Conservation (phyloP, 2,888 invertebrate species). For the Melanargia galathea region DNA sequence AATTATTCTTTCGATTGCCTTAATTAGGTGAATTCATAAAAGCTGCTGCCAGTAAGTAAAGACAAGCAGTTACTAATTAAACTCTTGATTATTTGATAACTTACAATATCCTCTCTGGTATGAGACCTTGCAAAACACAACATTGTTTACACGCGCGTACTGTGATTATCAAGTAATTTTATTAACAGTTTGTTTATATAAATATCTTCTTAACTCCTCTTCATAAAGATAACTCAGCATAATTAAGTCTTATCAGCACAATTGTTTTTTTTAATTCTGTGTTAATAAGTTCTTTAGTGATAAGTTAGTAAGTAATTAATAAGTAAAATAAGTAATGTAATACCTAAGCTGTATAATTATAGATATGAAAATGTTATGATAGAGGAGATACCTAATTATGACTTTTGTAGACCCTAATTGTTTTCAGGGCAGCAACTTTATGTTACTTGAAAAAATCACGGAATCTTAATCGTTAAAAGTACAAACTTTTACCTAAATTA, state of each 20-base stretch:
- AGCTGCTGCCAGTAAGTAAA: no score
- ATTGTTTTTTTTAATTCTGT: background rate
- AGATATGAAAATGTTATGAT: background rate
- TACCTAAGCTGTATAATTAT: background rate
- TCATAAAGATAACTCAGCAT: slow-evolving; percentile 10
- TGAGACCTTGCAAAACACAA: background rate
- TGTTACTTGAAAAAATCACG: no score
- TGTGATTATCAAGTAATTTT: slow-evolving; percentile 11
- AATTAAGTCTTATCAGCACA: slow-evolving; percentile 15
- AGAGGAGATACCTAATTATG: background rate
- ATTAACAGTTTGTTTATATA: slow-evolving; percentile 14
- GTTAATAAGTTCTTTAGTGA: background rate
- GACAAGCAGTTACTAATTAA: background rate
- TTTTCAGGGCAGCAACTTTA: no score
- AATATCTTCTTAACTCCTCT: background rate
- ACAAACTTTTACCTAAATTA: slow-evolving; percentile 20
- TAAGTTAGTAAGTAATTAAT: background rate
- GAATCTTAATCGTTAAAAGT: no score
- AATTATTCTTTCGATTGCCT: no score
- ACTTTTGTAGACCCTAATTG: background rate
- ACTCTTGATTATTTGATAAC: background rate
- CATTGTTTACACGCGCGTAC: slow-evolving; percentile 19
- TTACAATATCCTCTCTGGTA: background rate
- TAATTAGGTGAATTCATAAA: no score
- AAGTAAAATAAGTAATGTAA: background rate